Base-by-base conservation (phyloP, 2,888 invertebrate species). In the Cheilosia variabilis region DNA sequence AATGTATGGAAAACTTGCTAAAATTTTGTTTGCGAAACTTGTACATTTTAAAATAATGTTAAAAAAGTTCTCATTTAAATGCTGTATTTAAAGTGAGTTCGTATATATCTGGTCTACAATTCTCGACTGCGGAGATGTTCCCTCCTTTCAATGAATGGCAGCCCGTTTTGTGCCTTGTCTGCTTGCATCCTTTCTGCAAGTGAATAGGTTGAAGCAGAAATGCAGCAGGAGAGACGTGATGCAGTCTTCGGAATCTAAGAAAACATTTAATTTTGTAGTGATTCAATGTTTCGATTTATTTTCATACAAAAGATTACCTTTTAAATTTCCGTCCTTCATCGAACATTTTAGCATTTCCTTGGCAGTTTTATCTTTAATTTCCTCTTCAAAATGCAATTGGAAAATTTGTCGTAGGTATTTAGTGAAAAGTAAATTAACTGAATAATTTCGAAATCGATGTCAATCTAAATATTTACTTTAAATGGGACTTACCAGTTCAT, bases 181-280 rank as follows among this genome's bases (percentile, higher is more conserved):
- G n/a, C 22, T 22, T 22, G 2, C 22, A 60, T 17, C 55, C 69
- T 75, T 87, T 87, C 17, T 69, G 72, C 24, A 47, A 60, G 24
- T 71, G 71, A 58, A 60, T 55, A 60, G 79, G 75, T 60, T 72
- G 73, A 52, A 82, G 65, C 45, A 37, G 2, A 75, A 72, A 60
- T 87, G 87, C 5, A 79, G n/a, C n/a, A n/a, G n/a, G n/a, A n/a
- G n/a, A n/a, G 19, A 19, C 19, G 19, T 82, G 31, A 81, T 65
- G 76, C 72, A 87, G 45, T 69, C 71, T 77, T 80, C 72, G 50
- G 47, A 47, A 63, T 50, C 31, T 50, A 19, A 63, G 27, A 19
- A 47, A 5, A 31, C 50, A 17, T 17, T 19, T 19, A 50, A 45
- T 4, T 41, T 13, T 50, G 34, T 1, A 63, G n/a, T 15, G 4